phyloP scores from a whole-genome alignment of 2,888 invertebrate species.

The Oconnorella tubifera region DNA sequence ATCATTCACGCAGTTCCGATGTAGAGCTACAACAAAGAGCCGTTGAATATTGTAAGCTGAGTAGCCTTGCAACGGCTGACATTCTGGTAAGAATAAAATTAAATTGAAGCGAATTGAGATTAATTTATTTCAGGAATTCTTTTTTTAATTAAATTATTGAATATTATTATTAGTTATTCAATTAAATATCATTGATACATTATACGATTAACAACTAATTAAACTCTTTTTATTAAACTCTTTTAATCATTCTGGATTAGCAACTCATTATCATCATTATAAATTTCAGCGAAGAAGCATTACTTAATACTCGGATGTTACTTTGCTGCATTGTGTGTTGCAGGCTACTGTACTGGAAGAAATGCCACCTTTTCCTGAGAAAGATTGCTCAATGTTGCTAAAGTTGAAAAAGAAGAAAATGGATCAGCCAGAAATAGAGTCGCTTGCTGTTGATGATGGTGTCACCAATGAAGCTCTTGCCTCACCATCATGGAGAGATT shows the following conservation, averaged over 20 bases:
- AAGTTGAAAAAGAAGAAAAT: conserved; percentile 92
- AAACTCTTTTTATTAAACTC: too few relatives aligned
- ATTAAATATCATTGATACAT: too few relatives aligned
- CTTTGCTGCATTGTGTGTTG: too few relatives aligned
- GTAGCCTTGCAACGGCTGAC: conserved; percentile 92
- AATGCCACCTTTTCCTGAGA: conserved; percentile 99
- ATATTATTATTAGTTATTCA: too few relatives aligned
- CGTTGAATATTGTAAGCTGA: conserved; percentile 93
- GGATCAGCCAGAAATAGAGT: conserved; percentile 19
- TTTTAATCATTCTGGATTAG: too few relatives aligned
- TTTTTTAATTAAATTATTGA: too few relatives aligned
- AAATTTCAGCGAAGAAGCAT: too few relatives aligned
- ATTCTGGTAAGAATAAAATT: conserved; percentile 72
- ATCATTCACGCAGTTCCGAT: conserved; percentile 93
- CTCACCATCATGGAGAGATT: neutral
- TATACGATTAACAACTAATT: too few relatives aligned
- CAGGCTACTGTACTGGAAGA: conserved; percentile 95
- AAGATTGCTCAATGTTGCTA: conserved; percentile 94
- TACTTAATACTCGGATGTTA: too few relatives aligned
- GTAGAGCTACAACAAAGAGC: conserved; percentile 97
- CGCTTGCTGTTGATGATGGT: neutral
- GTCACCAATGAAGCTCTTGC: neutral
- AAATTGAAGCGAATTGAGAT: too few relatives aligned
- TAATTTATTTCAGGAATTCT: too few relatives aligned
- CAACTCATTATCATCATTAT: too few relatives aligned